Evolutionary conservation across 2,888 invertebrate species (phyloP), one percentile per base, ranked within the genome.

Genomic region (Eretmocerus hayati): DNA sequence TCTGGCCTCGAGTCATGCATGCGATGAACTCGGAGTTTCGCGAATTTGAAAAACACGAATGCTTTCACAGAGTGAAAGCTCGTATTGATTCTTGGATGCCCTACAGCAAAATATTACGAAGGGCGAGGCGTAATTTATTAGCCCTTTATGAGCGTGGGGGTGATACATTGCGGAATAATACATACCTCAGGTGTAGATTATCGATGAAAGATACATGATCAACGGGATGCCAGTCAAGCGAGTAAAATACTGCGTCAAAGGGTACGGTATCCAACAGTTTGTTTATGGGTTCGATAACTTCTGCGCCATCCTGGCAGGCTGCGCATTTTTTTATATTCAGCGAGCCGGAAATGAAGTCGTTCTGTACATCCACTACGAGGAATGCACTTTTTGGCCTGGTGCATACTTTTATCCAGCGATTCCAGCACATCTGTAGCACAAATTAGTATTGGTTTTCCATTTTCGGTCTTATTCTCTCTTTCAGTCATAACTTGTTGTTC

Each of bases 191-290:
- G 47, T 67, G 80, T 48, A 93, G 81, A 73, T 96, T 96, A 69
- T 96, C 95, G 58, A 93, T 86, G 74, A 97, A 97, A 6, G 95
- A 95, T 31, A 96, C 90, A 73, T 94, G 94, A 74, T 94, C 87
- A 33, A 84, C 83, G 0, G 96, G 96, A 76, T 97, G 97, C 95
- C 96, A 97, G 75, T 97, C 97, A 61, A 90, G 77, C 0, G 95
- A 91, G 75, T 95, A 97, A 72, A 91, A 90, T 37, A 92, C 84
- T 22, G 84, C 81, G 74, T 93, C 89, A 71, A 94, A 95, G 46
- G 82, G 78, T 9, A 90, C 84, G 0, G 81, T 79, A 44, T 87
- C 87, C 67, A 92, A 74, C 32, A 94, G 75, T 33, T 82, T 79
- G 75, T 96, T 95, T 62, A 93, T 93, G 1, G 93, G 89, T 56